Percentiles rank a stretch among this genome's conserved stretches.
Evolutionary conservation across 2,113 vertebrate species (phyloP).

Genomic region (Oriolus oriolus): DNA sequence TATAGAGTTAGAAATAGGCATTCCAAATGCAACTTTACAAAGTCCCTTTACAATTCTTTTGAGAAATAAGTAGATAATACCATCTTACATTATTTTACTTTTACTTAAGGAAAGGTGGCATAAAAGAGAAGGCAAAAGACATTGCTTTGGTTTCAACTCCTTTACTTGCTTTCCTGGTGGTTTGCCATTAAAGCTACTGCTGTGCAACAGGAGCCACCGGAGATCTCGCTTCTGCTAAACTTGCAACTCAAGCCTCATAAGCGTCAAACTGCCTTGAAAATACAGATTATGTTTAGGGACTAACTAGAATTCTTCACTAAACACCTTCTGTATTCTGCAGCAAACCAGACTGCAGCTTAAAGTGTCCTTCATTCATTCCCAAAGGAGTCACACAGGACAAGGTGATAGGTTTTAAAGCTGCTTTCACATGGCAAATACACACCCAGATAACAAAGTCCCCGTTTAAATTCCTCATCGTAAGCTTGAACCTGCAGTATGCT

Average conservation of each 20-base stretch:
- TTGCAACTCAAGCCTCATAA: not conserved
- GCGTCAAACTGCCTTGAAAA: not conserved
- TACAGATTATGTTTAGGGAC: fast-evolving
- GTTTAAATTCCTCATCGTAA: not conserved
- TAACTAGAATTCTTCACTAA: not conserved
- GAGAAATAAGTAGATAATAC: not conserved
- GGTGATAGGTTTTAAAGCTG: not conserved
- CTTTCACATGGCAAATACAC: not conserved
- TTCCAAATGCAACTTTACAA: not conserved
- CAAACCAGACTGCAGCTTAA: not conserved
- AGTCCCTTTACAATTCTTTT: not conserved
- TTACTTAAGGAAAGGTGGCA: not conserved
- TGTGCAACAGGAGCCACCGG: not conserved
- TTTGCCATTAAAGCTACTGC: not conserved
- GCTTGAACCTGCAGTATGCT: not conserved
- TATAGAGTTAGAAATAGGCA: not conserved
- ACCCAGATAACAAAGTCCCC: not conserved
- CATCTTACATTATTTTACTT: not conserved
- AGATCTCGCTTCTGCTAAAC: not conserved
- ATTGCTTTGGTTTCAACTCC: not conserved
- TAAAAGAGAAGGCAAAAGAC: not conserved
- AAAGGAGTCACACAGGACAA: not conserved
- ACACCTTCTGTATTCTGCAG: not conserved
- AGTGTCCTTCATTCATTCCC: not conserved
- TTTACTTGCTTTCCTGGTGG: not conserved